Evolutionary conservation across 2,888 invertebrate species (phyloP).

Genomic region (Torymus tubicola): DNA sequence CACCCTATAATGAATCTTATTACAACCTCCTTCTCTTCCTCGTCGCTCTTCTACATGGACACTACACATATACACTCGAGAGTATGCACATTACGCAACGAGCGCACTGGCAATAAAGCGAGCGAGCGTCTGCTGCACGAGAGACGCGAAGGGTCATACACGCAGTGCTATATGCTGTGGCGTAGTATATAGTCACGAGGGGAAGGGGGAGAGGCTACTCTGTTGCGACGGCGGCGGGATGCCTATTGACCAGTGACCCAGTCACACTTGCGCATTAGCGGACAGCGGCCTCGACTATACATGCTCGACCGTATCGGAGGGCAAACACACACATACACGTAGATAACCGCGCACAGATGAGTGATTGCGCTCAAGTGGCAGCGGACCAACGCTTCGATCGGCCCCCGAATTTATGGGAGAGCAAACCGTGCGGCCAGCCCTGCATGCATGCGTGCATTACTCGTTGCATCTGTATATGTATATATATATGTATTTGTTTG

Average conservation of each 20-base stretch:
- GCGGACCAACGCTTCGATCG: not conserved
- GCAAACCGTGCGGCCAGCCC: too few relatives aligned
- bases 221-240: not conserved
- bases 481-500: not conserved
- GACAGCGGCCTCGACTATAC: conserved; percentile 33
- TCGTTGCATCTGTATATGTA: not conserved
- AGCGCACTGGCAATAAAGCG: too few relatives aligned
- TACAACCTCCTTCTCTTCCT: too few relatives aligned
- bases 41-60: too few relatives aligned
- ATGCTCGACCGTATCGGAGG: not conserved
- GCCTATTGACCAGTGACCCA: conserved; percentile 62
- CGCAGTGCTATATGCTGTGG: too few relatives aligned
- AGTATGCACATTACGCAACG: too few relatives aligned
- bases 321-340: not conserved
- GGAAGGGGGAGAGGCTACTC: too few relatives aligned
- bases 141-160: too few relatives aligned
- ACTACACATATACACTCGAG: too few relatives aligned
- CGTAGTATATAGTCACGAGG: too few relatives aligned
- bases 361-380: conserved; percentile 40
- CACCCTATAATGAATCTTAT: too few relatives aligned
- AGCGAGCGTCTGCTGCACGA: too few relatives aligned
- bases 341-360: conserved; percentile 5
- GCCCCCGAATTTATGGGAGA: conserved; percentile 1
- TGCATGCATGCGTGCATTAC: not conserved
- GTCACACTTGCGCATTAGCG: conserved; percentile 61